phyloP scores from a whole-genome alignment of 2,888 invertebrate genomes.

The Volucella zonaria region DNA sequence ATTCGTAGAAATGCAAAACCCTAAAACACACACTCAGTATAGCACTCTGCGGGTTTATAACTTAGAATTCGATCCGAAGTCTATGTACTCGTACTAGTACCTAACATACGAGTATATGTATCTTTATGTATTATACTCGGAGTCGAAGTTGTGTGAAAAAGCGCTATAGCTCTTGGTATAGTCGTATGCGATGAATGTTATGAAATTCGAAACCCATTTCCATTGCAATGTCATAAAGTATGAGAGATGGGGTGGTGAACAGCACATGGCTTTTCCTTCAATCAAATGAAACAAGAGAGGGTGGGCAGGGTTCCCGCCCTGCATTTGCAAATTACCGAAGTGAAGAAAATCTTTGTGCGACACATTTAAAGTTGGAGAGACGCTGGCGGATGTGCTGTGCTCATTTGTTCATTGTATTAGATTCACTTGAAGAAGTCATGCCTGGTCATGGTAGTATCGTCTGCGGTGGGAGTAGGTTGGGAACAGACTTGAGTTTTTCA shows the following conservation, averaged over 20 bases:
- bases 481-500: slow-evolving; percentile 10
- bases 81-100: too few relatives aligned
- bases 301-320: slow-evolving; percentile 7
- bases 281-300: slow-evolving; percentile 2
- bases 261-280: slow-evolving; percentile 33
- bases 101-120: too few relatives aligned
- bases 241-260: slow-evolving; percentile 3
- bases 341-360: slow-evolving; percentile 61
- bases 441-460: slow-evolving; percentile 50
- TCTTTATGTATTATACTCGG: too few relatives aligned
- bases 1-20: too few relatives aligned
- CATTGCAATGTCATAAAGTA: slow-evolving; percentile 47
- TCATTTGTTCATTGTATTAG: slow-evolving; percentile 59
- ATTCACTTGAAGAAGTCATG: slow-evolving; percentile 55
- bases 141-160: too few relatives aligned
- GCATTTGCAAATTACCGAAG: slow-evolving; percentile 59
- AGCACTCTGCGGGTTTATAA: too few relatives aligned
- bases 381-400: slow-evolving; percentile 43
- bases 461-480: slow-evolving; percentile 51
- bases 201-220: slow-evolving; percentile 59
- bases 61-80: too few relatives aligned
- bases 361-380: slow-evolving; percentile 13
- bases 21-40: too few relatives aligned
- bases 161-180: too few relatives aligned
- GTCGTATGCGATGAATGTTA: slow-evolving; percentile 9